A percentile compares a stretch with the other conserved stretches of the same genome.
Conservation (phyloP, 2,888 invertebrate genomes). For the Tiphia femorata region DNA sequence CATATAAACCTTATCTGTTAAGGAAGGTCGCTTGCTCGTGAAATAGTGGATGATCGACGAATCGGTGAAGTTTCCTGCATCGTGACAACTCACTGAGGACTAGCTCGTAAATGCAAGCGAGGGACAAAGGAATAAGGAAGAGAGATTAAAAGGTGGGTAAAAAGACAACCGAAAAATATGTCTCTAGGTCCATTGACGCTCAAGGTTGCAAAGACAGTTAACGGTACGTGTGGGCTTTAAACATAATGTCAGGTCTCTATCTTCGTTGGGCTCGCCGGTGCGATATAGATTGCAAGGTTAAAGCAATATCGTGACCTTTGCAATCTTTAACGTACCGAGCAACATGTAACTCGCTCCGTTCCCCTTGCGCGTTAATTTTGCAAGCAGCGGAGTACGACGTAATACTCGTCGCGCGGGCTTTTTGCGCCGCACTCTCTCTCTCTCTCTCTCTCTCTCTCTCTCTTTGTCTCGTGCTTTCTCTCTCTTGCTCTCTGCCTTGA, state of each 20-base stretch:
- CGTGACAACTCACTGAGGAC: no score
- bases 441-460: not conserved
- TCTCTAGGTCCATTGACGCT: not conserved
- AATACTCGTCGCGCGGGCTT: not conserved
- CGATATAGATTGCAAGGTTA: conserved; percentile 30
- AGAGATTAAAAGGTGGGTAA: not conserved
- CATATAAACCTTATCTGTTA: no score
- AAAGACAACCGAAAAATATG: not conserved
- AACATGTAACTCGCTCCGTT: conserved; percentile 21
- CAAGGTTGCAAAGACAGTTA: conserved; percentile 10
- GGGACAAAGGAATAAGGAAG: not conserved
- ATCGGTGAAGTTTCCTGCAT: no score
- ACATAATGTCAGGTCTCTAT: conserved; percentile 28
- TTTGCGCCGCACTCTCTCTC: no score
- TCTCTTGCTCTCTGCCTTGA: not conserved
- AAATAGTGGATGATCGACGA: no score
- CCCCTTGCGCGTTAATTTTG: conserved; percentile 24
- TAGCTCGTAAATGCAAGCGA: no score
- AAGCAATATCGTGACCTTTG: conserved; percentile 38
- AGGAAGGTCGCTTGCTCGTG: no score
- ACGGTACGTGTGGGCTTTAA: conserved; percentile 23
- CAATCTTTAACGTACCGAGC: conserved; percentile 20
- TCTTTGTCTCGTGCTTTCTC: not conserved
- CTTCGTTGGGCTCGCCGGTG: conserved; percentile 16
- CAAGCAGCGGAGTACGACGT: not conserved